phyloP scores from a whole-genome alignment of 1,140 invertebrate species.

The Euura saliciscinereae region DNA sequence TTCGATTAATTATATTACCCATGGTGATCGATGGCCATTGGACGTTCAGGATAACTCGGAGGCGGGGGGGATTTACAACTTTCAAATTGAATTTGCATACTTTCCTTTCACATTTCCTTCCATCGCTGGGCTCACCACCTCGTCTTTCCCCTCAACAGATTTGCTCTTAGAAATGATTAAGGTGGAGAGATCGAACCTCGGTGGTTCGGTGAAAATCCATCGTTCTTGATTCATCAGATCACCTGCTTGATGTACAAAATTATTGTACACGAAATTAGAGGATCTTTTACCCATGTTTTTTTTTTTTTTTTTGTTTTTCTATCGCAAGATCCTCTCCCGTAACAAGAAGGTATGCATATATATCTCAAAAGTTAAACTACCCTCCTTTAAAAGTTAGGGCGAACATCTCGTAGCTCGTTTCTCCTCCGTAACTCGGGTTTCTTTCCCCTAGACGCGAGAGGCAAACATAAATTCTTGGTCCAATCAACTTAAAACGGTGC shows the following conservation, averaged over 20 bases:
- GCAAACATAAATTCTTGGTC: conserved; percentile 13
- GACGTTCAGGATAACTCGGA: neutral
- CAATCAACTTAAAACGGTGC: conserved; percentile 14
- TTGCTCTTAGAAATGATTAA: neutral
- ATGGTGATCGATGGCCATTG: neutral
- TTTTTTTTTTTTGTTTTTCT: too few relatives aligned
- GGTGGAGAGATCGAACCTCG: neutral
- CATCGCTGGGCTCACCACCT: too few relatives aligned
- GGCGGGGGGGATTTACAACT: neutral
- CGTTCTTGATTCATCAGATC: too few relatives aligned
- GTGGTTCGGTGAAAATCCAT: neutral
- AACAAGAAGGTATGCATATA: neutral
- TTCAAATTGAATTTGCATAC: neutral
- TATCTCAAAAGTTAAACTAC: neutral
- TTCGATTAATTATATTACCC: neutral
- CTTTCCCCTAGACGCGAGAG: neutral
- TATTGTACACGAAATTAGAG: neutral
- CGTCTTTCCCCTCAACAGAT: too few relatives aligned
- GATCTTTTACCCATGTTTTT: neutral
- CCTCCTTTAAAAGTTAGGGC: conserved; percentile 9
- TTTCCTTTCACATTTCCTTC: neutral
- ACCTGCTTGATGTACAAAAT: neutral
- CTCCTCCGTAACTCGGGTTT: neutral
- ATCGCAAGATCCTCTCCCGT: neutral
- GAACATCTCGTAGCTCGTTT: conserved; percentile 6